phyloP scores from a whole-genome alignment of 2,113 vertebrate genomes.

The Cygnus atratus region DNA sequence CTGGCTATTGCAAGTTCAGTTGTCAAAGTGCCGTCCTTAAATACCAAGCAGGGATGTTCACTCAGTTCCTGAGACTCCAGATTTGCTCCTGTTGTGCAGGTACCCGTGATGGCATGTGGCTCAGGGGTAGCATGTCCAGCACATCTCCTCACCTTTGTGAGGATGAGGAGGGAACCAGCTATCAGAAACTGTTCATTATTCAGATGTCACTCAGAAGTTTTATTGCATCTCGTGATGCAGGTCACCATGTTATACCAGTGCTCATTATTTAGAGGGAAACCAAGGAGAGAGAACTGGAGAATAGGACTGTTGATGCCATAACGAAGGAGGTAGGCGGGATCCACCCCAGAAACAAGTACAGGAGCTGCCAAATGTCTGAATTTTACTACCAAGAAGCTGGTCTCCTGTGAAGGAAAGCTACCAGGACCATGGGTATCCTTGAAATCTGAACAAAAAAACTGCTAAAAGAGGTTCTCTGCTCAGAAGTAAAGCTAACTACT shows the following conservation, averaged over 20 bases:
- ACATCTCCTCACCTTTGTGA: not conserved
- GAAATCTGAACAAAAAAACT: not conserved
- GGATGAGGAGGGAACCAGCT: not conserved
- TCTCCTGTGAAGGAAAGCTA: not conserved
- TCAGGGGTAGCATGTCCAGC: not conserved
- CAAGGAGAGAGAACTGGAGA: not conserved
- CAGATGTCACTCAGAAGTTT: not conserved
- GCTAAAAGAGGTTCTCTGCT: not conserved
- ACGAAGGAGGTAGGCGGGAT: not conserved
- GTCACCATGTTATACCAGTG: not conserved
- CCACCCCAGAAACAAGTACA: not conserved
- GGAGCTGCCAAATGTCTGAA: not conserved
- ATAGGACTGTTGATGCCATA: not conserved
- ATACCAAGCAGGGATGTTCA: not conserved
- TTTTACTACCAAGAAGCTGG: not conserved
- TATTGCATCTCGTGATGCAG: not conserved
- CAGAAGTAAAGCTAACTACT: not conserved
- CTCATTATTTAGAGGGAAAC: not conserved
- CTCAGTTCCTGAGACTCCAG: fast-evolving
- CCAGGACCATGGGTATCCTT: not conserved
- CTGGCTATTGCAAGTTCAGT: slow-evolving; percentile 44
- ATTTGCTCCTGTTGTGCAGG: fast-evolving
- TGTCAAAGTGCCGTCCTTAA: not conserved
- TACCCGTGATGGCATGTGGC: not conserved
- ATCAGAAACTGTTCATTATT: fast-evolving